A percentile compares a stretch with the other conserved stretches of the same genome.
phyloP scores from a whole-genome alignment of 2,797 vertebrate species.

The Cynodonichthys magdalenae region DNA sequence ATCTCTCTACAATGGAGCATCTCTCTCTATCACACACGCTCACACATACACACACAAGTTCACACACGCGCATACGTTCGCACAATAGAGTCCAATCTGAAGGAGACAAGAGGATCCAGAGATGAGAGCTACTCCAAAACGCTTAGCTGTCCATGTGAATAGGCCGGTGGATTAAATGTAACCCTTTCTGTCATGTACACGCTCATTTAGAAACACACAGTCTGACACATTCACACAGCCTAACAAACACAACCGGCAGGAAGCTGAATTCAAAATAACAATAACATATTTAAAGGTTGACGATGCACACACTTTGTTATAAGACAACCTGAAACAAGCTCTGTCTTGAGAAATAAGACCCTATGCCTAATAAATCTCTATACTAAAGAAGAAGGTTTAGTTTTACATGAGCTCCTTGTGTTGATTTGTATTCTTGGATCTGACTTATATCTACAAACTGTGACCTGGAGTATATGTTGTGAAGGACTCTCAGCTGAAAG shows the following conservation, averaged over 20 bases:
- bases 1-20: slow-evolving; percentile 70
- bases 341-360: background rate
- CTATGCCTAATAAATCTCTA: too few relatives aligned
- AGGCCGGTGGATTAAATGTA: slow-evolving; percentile 52
- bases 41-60: slow-evolving; percentile 20
- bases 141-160: slow-evolving; percentile 64
- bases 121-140: slow-evolving; percentile 70
- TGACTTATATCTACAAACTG: too few relatives aligned
- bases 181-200: slow-evolving; percentile 34
- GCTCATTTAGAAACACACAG: slow-evolving; percentile 40
- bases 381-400: too few relatives aligned
- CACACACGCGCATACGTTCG: slow-evolving; percentile 32
- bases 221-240: slow-evolving; percentile 14
- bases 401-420: too few relatives aligned
- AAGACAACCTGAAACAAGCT: background rate
- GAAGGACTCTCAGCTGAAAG: too few relatives aligned
- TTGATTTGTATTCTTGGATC: too few relatives aligned
- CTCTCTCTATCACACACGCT: slow-evolving; percentile 30
- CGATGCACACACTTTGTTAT: background rate
- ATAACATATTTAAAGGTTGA: background rate
- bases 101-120: slow-evolving; percentile 68
- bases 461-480: too few relatives aligned
- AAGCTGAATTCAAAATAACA: slow-evolving; percentile 27
- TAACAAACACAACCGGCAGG: slow-evolving; percentile 14
- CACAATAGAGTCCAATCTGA: slow-evolving; percentile 65